Percentiles rank a stretch among this genome's conserved stretches.
Evolutionary conservation across 2,797 vertebrate species (phyloP).

Genomic region (Avahi laniger): DNA sequence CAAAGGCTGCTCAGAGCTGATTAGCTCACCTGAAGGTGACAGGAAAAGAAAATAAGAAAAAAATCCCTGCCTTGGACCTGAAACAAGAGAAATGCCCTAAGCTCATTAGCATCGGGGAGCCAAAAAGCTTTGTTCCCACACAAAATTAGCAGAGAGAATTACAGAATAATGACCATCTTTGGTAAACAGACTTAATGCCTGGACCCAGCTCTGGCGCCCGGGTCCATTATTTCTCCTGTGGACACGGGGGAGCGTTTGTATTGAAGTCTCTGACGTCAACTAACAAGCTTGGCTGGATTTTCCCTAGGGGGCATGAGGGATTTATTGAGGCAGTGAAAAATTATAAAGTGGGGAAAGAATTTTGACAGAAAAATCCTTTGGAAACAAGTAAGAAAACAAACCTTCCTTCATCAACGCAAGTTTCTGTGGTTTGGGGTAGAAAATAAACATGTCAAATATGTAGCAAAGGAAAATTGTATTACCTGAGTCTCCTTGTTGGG

Average conservation of each 20-base stretch:
- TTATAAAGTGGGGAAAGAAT: neutral
- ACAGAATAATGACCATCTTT: slow-evolving; percentile 67
- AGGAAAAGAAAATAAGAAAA: slow-evolving; percentile 59
- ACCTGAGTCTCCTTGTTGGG: neutral
- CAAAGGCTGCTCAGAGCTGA: slow-evolving; percentile 57
- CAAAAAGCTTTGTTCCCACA: slow-evolving; percentile 64
- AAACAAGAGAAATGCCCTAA: slow-evolving; percentile 65
- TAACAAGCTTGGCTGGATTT: neutral
- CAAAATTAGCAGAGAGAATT: slow-evolving; percentile 76
- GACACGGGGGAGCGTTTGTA: neutral
- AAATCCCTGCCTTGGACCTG: slow-evolving; percentile 63
- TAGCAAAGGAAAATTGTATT: neutral
- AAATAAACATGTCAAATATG: neutral
- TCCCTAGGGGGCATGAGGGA: neutral
- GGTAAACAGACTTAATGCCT: slow-evolving; percentile 70
- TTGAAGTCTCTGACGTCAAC: neutral
- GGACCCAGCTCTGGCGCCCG: neutral
- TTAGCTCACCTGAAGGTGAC: slow-evolving; percentile 72
- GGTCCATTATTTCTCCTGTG: neutral
- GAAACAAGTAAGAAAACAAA: neutral
- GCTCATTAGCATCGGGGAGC: slow-evolving; percentile 65
- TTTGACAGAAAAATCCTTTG: slow-evolving; percentile 21
- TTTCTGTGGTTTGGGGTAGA: neutral
- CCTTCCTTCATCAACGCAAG: neutral
- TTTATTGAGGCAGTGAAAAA: neutral